A percentile compares a stretch with the other conserved stretches of the same genome.
Evolutionary conservation across 1,140 invertebrate species (phyloP).

Genomic region (Lethocerus indicus): DNA sequence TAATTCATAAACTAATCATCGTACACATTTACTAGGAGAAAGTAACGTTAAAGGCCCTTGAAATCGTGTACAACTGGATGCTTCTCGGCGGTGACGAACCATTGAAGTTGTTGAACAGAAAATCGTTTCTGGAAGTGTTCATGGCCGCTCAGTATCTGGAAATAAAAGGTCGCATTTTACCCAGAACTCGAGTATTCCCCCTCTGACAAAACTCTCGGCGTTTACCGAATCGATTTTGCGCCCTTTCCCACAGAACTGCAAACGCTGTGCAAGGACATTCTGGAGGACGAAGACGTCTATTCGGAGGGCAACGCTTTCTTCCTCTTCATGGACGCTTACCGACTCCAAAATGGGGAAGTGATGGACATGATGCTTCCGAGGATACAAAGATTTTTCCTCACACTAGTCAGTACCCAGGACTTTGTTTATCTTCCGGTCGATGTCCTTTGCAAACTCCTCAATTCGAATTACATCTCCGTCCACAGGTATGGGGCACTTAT

Average conservation of each 20-base stretch:
- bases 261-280: constrained; percentile 50
- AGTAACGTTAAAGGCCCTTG: constrained; percentile 38
- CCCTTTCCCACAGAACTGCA: constrained; percentile 51
- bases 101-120: constrained; percentile 24
- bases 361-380: constrained; percentile 51
- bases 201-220: too few species aligned
- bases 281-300: constrained; percentile 44
- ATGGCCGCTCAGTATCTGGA: constrained; percentile 41
- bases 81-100: constrained; percentile 23
- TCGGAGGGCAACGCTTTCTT: constrained; percentile 49
- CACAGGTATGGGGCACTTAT: constrained; percentile 38
- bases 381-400: constrained; percentile 50
- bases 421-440: constrained; percentile 41
- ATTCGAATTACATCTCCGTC: constrained; percentile 47
- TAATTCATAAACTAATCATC: too few species aligned
- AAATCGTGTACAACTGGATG: constrained; percentile 57
- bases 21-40: too few species aligned
- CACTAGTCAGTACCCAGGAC: constrained; percentile 47
- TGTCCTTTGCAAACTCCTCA: constrained; percentile 39
- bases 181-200: too few species aligned
- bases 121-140: constrained; percentile 48
- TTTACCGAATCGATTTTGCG: too few species aligned
- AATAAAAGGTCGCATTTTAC: constrained; percentile 46
- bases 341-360: constrained; percentile 32
- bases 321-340: constrained; percentile 40